Evolutionary conservation across 2,888 invertebrate species (phyloP).

Genomic region (Tanytarsus gracilentus): DNA sequence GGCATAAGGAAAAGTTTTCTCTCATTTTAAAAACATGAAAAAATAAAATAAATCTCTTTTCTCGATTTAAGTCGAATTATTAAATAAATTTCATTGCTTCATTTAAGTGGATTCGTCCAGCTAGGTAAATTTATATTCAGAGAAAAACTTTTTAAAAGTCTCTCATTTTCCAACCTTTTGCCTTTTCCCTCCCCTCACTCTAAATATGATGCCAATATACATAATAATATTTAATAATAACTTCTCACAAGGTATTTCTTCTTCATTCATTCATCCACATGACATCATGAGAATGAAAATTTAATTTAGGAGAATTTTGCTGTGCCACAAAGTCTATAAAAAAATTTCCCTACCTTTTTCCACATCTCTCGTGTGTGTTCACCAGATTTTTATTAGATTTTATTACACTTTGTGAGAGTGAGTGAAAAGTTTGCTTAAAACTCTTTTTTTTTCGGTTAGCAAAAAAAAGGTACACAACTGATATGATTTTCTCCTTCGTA

Average conservation of each 20-base stretch:
- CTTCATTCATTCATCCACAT: too few relatives aligned
- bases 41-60: neutral
- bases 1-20: neutral
- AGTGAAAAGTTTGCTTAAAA: neutral
- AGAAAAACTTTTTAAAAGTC: too few relatives aligned
- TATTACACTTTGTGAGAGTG: neutral
- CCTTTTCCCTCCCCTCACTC: too few relatives aligned
- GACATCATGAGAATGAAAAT: neutral
- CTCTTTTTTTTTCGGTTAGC: neutral
- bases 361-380: neutral
- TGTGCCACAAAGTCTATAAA: constrained; percentile 1
- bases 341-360: neutral
- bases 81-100: too few relatives aligned
- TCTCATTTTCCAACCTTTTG: too few relatives aligned
- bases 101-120: too few relatives aligned
- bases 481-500: neutral
- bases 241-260: too few relatives aligned
- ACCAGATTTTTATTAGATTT: neutral
- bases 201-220: too few relatives aligned
- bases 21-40: neutral
- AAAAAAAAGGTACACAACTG: constrained; percentile 6
- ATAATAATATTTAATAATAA: too few relatives aligned
- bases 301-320: neutral
- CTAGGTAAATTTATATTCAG: too few relatives aligned
- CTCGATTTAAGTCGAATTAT: too few relatives aligned